Conservation (phyloP, 2,888 invertebrate genomes). For the Brenthis ino region DNA sequence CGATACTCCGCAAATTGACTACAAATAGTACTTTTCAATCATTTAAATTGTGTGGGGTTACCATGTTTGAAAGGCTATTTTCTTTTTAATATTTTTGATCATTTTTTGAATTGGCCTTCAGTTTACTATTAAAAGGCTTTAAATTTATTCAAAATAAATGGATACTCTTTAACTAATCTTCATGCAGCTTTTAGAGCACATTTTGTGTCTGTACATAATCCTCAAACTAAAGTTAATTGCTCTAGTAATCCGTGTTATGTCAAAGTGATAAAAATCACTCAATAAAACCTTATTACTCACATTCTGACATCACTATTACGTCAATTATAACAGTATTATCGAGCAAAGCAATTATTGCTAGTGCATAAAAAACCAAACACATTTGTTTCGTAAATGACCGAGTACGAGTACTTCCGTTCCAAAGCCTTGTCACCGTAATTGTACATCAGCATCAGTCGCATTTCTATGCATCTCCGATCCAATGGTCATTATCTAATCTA, state of each 20-base stretch:
- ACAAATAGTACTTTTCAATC: slow-evolving; percentile 45
- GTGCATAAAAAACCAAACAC: slow-evolving; percentile 7
- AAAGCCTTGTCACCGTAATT: slow-evolving; percentile 32
- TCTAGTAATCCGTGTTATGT: no score
- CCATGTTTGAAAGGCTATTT: neutral
- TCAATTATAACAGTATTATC: neutral
- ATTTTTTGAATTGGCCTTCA: no score
- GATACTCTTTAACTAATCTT: no score
- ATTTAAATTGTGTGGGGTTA: slow-evolving; percentile 37
- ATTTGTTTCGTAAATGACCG: neutral
- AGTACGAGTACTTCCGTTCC: neutral
- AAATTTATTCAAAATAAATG: no score
- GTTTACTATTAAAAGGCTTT: no score
- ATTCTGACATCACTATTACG: slow-evolving; percentile 8
- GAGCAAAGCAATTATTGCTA: neutral
- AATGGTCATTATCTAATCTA: slow-evolving; percentile 67
- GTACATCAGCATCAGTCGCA: slow-evolving; percentile 35
- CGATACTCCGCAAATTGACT: slow-evolving; percentile 42
- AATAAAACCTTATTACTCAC: neutral
- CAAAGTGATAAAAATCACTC: no score
- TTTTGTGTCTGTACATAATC: no score
- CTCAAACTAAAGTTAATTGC: no score
- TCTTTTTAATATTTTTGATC: no score
- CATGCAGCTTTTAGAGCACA: no score
- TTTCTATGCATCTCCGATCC: slow-evolving; percentile 55